Conservation (phyloP, 2,888 invertebrate species). For the Torymus texanus region DNA sequence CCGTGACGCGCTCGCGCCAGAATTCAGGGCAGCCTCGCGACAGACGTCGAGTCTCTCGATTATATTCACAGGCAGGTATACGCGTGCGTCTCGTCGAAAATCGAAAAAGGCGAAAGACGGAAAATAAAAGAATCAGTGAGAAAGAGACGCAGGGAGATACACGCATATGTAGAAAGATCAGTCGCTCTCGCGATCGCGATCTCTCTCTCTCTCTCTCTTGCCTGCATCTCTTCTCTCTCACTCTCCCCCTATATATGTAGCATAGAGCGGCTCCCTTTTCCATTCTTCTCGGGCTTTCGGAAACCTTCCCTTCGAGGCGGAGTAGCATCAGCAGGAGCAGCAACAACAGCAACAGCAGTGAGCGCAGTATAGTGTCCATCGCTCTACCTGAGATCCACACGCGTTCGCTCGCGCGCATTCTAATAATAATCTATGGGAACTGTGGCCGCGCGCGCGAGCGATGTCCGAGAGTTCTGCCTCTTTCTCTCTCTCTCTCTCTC, state of each 20-base stretch:
- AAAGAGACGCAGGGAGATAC: not conserved
- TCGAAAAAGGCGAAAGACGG: conserved; percentile 52
- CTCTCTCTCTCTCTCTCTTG: conserved; percentile 42
- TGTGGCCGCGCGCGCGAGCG: conserved; percentile 60
- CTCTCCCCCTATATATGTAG: not conserved
- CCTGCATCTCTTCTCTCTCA: conserved; percentile 38
- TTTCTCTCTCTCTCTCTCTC: not conserved
- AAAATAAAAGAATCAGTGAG: conserved; percentile 23
- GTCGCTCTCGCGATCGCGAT: conserved; percentile 53
- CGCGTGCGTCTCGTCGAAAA: conserved; percentile 41
- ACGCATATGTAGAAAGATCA: conserved; percentile 49
- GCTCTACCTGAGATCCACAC: conserved; percentile 57
- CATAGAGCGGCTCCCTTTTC: conserved; percentile 46
- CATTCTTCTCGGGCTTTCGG: conserved; percentile 41
- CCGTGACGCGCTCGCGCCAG: conserved; percentile 29
- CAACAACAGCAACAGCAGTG: not conserved
- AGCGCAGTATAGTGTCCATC: conserved; percentile 65
- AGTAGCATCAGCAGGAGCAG: conserved; percentile 23
- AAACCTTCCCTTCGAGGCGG: conserved; percentile 30
- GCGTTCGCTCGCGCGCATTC: conserved; percentile 66
- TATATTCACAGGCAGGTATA: conserved; percentile 51
- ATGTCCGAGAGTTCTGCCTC: conserved; percentile 45
- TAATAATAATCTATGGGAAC: conserved; percentile 74
- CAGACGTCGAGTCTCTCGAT: conserved; percentile 53
- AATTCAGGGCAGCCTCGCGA: conserved; percentile 50